Evolutionary conservation across 2,113 vertebrate genomes (phyloP), one percentile per base, ranked within the genome.

Genomic region (Octodon degus): DNA sequence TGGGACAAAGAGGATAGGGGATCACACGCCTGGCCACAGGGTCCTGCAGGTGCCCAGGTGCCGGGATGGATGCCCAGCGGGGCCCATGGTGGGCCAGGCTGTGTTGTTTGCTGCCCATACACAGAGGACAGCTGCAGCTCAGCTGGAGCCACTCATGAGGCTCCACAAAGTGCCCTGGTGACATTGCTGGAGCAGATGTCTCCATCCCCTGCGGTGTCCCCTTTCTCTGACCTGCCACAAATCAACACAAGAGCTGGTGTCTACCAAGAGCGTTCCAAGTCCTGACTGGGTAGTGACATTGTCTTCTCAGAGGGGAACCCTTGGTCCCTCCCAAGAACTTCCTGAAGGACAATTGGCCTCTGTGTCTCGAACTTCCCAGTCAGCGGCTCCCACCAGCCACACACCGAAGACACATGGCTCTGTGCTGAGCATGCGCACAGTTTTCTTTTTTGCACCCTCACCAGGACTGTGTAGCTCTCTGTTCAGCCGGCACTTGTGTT

Each of bases 71-170:
- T 37, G n/a, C 34, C 60, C 0, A 10, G 65, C 72, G 40, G 84
- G 76, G 91, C 80, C 0, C 10, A 60, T 30, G 4, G 4, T 5
- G 8, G 67, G 83, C 91, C 10, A 20, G 82, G 76, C 60, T 2
- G 43, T 94, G 95, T 97, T 97, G 93, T 27, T 91, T 87, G 90
- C 22, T 0, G 3, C 94, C 93, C 91, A 87, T 86, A 89, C 53
- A 95, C 88, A 86, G 11, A 24, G 53, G 91, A 55, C 89, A 97
- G 94, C 94, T 94, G 97, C 86, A 91, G 72, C 60, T 37, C 87
- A 10, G 20, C 19, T 47, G 79, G 84, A 62, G 65, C 53, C 17
- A 7, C 87, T 40, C 37, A 34, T 9, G 34, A 72, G 62, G 82
- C 88, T 81, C 86, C 50, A 58, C 86, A 34, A 79, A 77, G 85